phyloP scores from a whole-genome alignment of 2,113 vertebrate genomes.

The Lophochroa leadbeateri region DNA sequence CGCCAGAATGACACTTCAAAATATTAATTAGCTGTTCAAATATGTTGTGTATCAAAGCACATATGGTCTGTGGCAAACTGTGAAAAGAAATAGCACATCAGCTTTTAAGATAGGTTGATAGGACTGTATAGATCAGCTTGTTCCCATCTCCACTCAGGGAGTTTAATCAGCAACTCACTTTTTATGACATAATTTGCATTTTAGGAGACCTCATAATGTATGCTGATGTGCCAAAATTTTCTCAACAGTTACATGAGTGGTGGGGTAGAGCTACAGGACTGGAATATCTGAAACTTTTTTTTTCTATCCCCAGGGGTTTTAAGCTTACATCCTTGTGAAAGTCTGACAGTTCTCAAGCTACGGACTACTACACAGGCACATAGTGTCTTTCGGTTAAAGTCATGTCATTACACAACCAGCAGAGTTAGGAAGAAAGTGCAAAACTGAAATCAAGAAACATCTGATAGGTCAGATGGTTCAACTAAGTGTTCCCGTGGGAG shows the following conservation, averaged over 20 bases:
- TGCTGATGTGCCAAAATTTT: neutral
- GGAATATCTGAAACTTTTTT: neutral
- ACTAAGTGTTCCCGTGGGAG: neutral
- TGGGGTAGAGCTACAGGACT: neutral
- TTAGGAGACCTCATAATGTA: neutral
- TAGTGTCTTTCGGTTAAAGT: neutral
- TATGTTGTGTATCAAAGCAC: slow-evolving; percentile 39
- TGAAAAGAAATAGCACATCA: slow-evolving; percentile 31
- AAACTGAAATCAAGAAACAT: neutral
- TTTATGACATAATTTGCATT: slow-evolving; percentile 22
- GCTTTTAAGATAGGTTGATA: slow-evolving; percentile 35
- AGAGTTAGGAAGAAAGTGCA: neutral
- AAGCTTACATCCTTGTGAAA: neutral
- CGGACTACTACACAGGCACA: rapidly evolving
- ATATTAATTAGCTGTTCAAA: slow-evolving; percentile 56
- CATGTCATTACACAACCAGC: neutral
- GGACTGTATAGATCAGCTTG: slow-evolving; percentile 23
- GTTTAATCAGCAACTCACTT: slow-evolving; percentile 1
- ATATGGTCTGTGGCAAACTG: slow-evolving; percentile 51
- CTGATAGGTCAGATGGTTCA: neutral
- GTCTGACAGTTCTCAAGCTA: neutral
- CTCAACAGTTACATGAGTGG: neutral
- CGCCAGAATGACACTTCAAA: slow-evolving; percentile 27
- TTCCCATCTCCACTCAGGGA: neutral
- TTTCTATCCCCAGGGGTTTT: neutral